Evolutionary conservation across 2,888 invertebrate species (phyloP), one percentile per base, ranked within the genome.

Genomic region (Pomacea canaliculata): DNA sequence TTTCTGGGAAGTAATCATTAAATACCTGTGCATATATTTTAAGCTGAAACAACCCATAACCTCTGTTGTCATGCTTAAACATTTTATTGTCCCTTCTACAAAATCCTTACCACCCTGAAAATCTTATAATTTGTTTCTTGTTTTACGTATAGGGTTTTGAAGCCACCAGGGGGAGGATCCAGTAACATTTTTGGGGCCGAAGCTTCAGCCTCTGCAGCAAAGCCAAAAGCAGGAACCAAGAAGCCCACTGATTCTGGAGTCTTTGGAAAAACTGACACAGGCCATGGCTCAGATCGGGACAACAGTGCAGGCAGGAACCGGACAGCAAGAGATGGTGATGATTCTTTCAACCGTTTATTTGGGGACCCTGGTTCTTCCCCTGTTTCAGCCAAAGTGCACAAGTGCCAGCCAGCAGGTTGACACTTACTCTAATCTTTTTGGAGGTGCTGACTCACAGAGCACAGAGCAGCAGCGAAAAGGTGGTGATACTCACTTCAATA

Each of bases 131-230:
- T 37, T 37, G 37, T 37, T 37, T 37, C 37, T 5, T 37, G 37
- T 37, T 3, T 37, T 37, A 37, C 37, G 2, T 23, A 10, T 19
- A 87, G 87, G 73, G 86, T 87, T 13, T 73, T 86, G 73, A 81
- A 80, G 70, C 86, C 87, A 48, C 87, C 87, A 73, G 87, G 87
- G 66, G 87, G 87, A 60, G 83, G 79, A n/a, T 84, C 85, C 19
- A 87, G 84, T 79, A 84, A 86, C 77, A 86, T 86, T 48, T 87
- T 87, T 83, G 86, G 85, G 12, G 73, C 76, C 8, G 27, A 27
- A 12, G 74, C 76, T n/a, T 51, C 71, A 63, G 72, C 80, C 60
- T 71, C 81, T 2, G 70, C 78, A 46, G 59, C 72, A 70, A 80
- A 80, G 59, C 63, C 63, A 46, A n/a, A 37, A 56, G 46, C 69